These are phyloP conservation scores for Morus bassanus DNA, from an alignment of 2,797 vertebrate genomes.

Conservation along the genomic window DNA sequence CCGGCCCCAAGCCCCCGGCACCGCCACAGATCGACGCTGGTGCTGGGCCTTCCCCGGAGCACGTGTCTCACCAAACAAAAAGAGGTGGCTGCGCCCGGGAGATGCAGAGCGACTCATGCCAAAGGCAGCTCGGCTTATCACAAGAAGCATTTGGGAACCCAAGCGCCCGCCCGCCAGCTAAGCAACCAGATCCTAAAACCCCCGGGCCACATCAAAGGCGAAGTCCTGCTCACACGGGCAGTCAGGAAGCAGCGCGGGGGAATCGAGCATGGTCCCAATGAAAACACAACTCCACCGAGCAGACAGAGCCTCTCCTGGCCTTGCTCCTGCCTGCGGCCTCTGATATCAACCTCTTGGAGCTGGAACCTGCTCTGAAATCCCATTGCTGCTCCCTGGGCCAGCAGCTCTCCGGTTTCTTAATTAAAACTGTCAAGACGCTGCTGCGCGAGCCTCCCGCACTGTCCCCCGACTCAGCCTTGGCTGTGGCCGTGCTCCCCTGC, in stretches of 20 bases:
- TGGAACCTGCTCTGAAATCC: not conserved
- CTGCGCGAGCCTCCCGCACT: not conserved
- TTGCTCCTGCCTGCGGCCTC: not conserved
- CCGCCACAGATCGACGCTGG: not conserved
- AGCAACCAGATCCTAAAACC: not conserved
- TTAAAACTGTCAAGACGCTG: not conserved
- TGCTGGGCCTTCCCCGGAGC: not conserved
- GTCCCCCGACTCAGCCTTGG: accelerated
- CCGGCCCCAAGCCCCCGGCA: not conserved
- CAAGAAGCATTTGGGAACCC: too few relatives aligned
- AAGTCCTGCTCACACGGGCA: too few relatives aligned
- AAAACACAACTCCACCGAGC: not conserved
- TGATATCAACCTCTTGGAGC: too few relatives aligned
- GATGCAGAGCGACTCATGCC: accelerated
- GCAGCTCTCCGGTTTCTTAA: not conserved
- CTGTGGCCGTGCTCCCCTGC: accelerated
- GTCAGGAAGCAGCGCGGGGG: too few relatives aligned
- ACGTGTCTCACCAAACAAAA: accelerated
- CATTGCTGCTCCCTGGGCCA: not conserved
- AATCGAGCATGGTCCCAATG: accelerated
- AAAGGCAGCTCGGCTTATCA: not conserved
- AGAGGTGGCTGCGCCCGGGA: not conserved
- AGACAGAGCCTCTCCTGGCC: not conserved
- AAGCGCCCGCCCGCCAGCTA: not conserved
- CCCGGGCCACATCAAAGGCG: accelerated